Evolutionary conservation across 2,797 vertebrate genomes (phyloP).

Genomic region (Hemitrygon akajei): DNA sequence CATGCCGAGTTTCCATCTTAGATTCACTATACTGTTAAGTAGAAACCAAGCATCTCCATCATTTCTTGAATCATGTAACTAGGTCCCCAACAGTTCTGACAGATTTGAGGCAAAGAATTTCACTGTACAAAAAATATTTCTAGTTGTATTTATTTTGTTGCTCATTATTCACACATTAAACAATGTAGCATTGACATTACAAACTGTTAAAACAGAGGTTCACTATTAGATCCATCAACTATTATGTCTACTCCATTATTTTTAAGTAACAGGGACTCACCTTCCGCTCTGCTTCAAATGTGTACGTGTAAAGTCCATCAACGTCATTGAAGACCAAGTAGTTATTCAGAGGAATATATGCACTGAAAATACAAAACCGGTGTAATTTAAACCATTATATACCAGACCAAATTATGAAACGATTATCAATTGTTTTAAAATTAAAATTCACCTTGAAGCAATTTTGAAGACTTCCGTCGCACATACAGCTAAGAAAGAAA

Average conservation of each 20-base stretch:
- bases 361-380: constrained; percentile 56
- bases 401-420: constrained; percentile 36
- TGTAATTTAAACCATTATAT: constrained; percentile 35
- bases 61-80: not conserved
- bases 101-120: not conserved
- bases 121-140: not conserved
- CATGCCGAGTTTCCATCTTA: constrained; percentile 55
- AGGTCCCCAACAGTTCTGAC: not conserved
- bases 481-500: constrained; percentile 71
- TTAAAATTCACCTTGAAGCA: constrained; percentile 76
- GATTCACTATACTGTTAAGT: not conserved
- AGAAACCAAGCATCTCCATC: not conserved
- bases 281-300: constrained; percentile 93
- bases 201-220: not conserved
- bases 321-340: constrained; percentile 95
- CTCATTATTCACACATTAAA: not conserved
- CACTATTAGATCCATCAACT: not conserved
- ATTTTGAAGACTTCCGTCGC: constrained; percentile 96
- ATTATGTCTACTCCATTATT: not conserved
- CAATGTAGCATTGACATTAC: not conserved
- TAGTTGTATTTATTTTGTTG: not conserved
- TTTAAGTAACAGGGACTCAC: constrained; percentile 54
- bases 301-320: constrained; percentile 89
- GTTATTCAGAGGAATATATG: constrained; percentile 93
- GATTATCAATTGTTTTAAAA: constrained; percentile 38